Evolutionary conservation across 2,113 vertebrate species (phyloP), one percentile per base, ranked within the genome.

Genomic region (Proterorhinus semilunaris): DNA sequence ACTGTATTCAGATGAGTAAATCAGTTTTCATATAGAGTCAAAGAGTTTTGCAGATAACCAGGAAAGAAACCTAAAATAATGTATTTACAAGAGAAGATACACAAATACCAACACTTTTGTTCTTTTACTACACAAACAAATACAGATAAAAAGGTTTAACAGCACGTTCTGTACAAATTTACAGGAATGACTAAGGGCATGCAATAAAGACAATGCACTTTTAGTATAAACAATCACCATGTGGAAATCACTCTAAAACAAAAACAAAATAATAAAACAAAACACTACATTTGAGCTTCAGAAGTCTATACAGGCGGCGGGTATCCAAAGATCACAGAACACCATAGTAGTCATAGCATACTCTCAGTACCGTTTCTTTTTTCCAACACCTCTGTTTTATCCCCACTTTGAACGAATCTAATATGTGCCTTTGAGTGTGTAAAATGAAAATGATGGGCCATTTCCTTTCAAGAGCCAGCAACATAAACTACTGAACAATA

Each of bases 341-440:
- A 11, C 15, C n/a, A 58, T 44, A 77, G 44, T 7, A 42, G 58
- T 69, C 12, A 77, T 57, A 65, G 69, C 58, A 79, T 62, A 48
- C 51, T 54, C 42, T 45, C 58, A 74, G 84, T 87, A 87, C 85
- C 79, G 62, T 63, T 48, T 64, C 44, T 46, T 36, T 53, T 16
- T 49, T 10, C 13, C 63, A 65, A 43, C 68, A 7, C 13, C 11
- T 36, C 6, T 58, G 43, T 8, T 66, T 16, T 17, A 50, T 8
- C 27, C 27, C 3, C 0, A 36, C 27, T 36, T 36, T 36, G 27
- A 36, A 36, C 27, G 4, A 36, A 36, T 36, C 3, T 36, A 36
- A 36, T 36, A 36, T 36, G 27, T 36, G 27, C 27, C 4, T 21
- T 21, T 21, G 21, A 21, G 21, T 2, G 21, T 36, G 27, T 36